Conservation (phyloP, 2,797 vertebrate species). For the Oreochromis grahami region DNA sequence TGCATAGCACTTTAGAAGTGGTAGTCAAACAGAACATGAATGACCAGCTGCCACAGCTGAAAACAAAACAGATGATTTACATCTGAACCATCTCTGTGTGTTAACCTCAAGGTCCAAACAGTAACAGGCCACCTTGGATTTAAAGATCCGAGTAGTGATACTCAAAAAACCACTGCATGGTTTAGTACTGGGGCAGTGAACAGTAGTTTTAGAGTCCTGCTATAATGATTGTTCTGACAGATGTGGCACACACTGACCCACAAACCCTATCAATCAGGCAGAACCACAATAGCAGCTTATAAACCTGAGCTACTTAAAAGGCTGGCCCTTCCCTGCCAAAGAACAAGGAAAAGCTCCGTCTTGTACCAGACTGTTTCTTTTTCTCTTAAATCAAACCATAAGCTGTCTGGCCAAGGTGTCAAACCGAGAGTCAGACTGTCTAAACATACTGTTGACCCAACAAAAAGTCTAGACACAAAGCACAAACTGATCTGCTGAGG, state of each 20-base stretch:
- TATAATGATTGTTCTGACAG: background rate
- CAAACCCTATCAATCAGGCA: background rate
- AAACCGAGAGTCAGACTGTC: background rate
- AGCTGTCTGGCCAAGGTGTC: conserved; percentile 23
- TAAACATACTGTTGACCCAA: conserved; percentile 48
- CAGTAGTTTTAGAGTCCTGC: background rate
- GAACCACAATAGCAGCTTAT: conserved; percentile 8
- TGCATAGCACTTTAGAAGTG: background rate
- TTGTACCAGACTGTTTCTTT: background rate
- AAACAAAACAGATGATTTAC: background rate
- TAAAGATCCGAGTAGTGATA: background rate
- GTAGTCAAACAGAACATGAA: background rate
- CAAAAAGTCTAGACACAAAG: conserved; percentile 39
- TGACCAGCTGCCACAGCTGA: background rate
- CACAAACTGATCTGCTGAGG: background rate
- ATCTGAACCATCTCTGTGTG: background rate
- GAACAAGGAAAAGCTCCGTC: conserved; percentile 1
- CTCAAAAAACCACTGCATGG: background rate
- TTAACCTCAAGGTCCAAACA: background rate
- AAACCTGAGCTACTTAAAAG: background rate
- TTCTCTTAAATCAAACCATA: conserved; percentile 13
- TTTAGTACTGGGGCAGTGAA: background rate
- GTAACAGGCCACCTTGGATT: background rate
- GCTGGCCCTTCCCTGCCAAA: conserved; percentile 2
- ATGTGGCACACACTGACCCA: background rate